Base-by-base conservation (phyloP, 2,113 vertebrate species). In the Dasyornis broadbenti region DNA sequence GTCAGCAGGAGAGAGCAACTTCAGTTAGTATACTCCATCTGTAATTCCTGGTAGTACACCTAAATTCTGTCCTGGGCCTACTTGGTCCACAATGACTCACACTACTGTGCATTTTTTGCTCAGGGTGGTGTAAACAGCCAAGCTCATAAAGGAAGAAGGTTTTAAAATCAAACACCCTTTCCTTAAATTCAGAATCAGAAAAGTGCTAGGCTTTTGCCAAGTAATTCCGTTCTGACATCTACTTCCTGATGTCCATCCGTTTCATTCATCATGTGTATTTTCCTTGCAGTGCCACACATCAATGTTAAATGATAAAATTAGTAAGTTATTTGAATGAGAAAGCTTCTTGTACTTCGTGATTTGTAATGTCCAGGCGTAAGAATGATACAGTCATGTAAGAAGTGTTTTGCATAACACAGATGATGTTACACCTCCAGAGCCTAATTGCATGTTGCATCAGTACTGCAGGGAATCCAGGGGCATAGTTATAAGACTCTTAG, bases 61-160 rank as follows among this genome's bases (percentile, higher is more conserved):
- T 84, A 14, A 49, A 15, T 75, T 23, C 14, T 64, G 7, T 56
- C 12, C 30, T 65, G 26, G 18, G 15, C 28, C 31, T 70, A 2
- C 49, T 52, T 83, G 30, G 40, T 39, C 7, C 26, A 39, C 18
- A 28, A 3, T 15, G 7, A 53, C 8, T 52, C 7, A 27, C 5
- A 11, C 13, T 20, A 16, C 19, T 1, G 11, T 1, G 1, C 0
- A 18, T 71, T 78, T 70, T 91, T 33, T 10, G 1, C 35, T 39
- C 19, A 44, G 15, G n/a, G 75, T 64, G 13, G 20, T 16, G 31
- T 78, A 60, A 77, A 77, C 24, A 49, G 31, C 23, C 21, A 86
- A 40, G 6, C 10, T n/a, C 31, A 26, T 18, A 52, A 78, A 81
- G 13, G 4, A 60, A 15, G 21, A 54, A 33, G 5, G 5, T 86